phyloP scores from a whole-genome alignment of 2,888 invertebrate species.

The Apodemia zela region DNA sequence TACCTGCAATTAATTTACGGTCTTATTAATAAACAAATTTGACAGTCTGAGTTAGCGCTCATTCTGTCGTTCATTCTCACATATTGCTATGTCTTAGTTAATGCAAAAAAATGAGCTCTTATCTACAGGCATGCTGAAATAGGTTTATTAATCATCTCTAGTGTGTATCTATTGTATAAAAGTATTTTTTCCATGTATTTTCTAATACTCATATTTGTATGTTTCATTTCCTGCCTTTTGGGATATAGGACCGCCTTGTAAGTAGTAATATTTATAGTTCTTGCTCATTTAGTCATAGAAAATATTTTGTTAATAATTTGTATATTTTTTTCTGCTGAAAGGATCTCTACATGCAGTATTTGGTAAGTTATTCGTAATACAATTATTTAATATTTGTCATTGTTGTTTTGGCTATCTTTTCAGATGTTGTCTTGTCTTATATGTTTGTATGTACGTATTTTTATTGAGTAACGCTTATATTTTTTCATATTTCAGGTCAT shows the following conservation, averaged over 20 bases:
- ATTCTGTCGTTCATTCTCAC: background rate
- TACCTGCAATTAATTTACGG: too few relatives aligned
- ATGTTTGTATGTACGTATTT: background rate
- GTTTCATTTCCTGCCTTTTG: slow-evolving; percentile 37
- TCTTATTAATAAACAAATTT: background rate
- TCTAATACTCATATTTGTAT: slow-evolving; percentile 25
- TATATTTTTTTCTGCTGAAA: slow-evolving; percentile 50
- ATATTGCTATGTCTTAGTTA: background rate
- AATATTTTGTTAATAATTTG: slow-evolving; percentile 32
- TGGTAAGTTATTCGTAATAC: slow-evolving; percentile 51
- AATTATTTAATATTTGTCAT: background rate
- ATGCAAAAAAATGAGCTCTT: background rate
- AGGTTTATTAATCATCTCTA: too few relatives aligned
- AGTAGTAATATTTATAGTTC: slow-evolving; percentile 39
- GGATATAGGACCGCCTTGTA: slow-evolving; percentile 64
- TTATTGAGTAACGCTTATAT: too few relatives aligned
- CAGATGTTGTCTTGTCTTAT: background rate
- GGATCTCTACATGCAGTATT: slow-evolving; percentile 69
- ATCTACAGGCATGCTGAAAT: background rate
- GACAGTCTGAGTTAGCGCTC: background rate
- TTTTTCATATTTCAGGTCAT: too few relatives aligned
- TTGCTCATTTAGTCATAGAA: slow-evolving; percentile 22
- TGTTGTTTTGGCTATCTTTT: background rate
- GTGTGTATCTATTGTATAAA: background rate
- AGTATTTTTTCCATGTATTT: slow-evolving; percentile 21